Evolutionary conservation across 2,888 invertebrate species (phyloP).

Genomic region (Cacoxenus indagator): DNA sequence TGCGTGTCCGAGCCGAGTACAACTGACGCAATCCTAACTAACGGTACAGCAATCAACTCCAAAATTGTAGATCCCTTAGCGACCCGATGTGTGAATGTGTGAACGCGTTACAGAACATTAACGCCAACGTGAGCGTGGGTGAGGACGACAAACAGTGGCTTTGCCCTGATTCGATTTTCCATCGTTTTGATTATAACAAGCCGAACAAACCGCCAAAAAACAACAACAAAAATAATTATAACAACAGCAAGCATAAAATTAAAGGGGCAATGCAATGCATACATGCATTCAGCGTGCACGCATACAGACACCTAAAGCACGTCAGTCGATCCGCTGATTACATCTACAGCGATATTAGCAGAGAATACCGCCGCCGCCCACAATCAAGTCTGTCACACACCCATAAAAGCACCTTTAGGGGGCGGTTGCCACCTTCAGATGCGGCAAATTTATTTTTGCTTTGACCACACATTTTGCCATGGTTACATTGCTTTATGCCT

Average conservation of each 20-base stretch:
- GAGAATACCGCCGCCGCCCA: too few relatives aligned
- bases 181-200: too few relatives aligned
- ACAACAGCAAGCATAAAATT: too few relatives aligned
- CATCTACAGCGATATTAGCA: too few relatives aligned
- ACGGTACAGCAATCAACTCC: not conserved
- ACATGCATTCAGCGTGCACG: not conserved
- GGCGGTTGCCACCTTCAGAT: not conserved
- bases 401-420: too few relatives aligned
- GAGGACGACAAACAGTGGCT: not conserved
- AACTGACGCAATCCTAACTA: not conserved
- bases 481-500: not conserved
- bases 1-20: not conserved
- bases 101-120: too few relatives aligned
- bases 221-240: too few relatives aligned
- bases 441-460: not conserved
- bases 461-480: constrained; percentile 12
- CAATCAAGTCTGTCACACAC: not conserved
- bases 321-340: too few relatives aligned
- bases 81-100: not conserved
- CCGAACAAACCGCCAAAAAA: too few relatives aligned
- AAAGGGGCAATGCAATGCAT: too few relatives aligned
- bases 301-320: not conserved
- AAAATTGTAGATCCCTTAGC: not conserved
- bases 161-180: not conserved
- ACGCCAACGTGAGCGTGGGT: not conserved